phyloP scores from a whole-genome alignment of 2,888 invertebrate genomes.

The Tachina lurida region DNA sequence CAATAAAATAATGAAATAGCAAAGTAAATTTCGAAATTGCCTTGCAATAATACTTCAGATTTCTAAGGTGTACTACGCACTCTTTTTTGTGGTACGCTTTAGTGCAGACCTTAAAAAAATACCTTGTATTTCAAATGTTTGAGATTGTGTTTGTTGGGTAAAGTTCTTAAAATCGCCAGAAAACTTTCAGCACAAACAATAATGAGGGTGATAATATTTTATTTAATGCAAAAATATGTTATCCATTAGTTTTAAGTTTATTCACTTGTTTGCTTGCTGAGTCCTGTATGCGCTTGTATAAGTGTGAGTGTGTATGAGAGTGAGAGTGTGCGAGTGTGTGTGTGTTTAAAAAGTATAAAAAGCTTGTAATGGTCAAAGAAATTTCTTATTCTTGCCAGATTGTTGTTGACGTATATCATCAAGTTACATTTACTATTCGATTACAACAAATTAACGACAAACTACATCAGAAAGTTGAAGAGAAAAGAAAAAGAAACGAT shows the following conservation, averaged over 20 bases:
- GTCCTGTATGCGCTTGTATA: neutral
- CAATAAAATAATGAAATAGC: too few relatives aligned
- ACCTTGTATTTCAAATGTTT: neutral
- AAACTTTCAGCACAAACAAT: conserved; percentile 10
- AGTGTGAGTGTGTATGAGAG: too few relatives aligned
- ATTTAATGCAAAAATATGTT: conserved; percentile 58
- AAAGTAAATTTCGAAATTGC: too few relatives aligned
- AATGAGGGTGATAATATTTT: conserved; percentile 54
- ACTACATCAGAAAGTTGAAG: neutral
- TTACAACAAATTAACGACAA: conserved; percentile 9
- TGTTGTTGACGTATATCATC: neutral
- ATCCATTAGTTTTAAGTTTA: conserved; percentile 61
- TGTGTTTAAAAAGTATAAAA: conserved; percentile 52
- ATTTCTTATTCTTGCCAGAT: conserved; percentile 31
- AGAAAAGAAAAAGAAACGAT: conserved; percentile 11
- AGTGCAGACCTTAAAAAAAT: too few relatives aligned
- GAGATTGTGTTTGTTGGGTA: neutral
- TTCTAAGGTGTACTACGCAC: too few relatives aligned
- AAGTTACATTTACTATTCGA: neutral
- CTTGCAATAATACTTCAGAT: too few relatives aligned
- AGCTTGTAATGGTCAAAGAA: conserved; percentile 22
- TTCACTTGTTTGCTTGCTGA: conserved; percentile 11
- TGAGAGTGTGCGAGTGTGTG: neutral
- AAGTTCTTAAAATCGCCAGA: conserved; percentile 5
- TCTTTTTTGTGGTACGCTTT: too few relatives aligned